A percentile compares a stretch with the other conserved stretches of the same genome.
Evolutionary conservation across 2,797 vertebrate species (phyloP).

Genomic region (Poliocrania exsul): DNA sequence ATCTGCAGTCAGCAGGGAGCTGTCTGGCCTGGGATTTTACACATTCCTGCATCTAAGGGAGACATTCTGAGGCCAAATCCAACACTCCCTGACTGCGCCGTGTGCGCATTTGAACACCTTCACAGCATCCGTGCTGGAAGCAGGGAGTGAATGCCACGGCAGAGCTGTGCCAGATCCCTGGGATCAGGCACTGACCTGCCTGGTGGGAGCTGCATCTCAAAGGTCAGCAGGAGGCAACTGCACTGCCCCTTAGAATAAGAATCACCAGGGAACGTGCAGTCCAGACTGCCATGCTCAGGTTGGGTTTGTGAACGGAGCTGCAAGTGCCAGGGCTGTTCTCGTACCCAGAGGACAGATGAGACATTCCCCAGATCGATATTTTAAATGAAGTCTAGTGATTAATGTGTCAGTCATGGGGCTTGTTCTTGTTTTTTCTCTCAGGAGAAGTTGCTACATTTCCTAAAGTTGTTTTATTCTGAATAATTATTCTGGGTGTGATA

Average conservation of each 20-base stretch:
- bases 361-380: neutral
- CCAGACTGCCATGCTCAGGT: neutral
- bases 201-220: neutral
- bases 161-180: neutral
- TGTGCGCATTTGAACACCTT: constrained; percentile 25
- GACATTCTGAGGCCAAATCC: constrained; percentile 36
- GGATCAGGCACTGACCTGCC: neutral
- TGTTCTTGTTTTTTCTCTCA: neutral
- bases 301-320: neutral
- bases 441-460: neutral
- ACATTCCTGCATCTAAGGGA: constrained; percentile 60
- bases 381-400: neutral
- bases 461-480: neutral
- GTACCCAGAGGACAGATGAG: neutral
- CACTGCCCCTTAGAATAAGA: neutral
- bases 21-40: constrained; percentile 56
- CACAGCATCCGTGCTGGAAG: neutral
- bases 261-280: neutral
- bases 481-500: neutral
- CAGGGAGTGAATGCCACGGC: neutral
- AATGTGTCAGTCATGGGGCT: neutral
- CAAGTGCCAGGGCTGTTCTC: neutral
- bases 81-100: neutral
- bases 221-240: neutral
- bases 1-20: constrained; percentile 63